Percentiles rank a stretch among this genome's conserved stretches.
phyloP scores from a whole-genome alignment of 2,888 invertebrate genomes.

The Melanophora roralis region DNA sequence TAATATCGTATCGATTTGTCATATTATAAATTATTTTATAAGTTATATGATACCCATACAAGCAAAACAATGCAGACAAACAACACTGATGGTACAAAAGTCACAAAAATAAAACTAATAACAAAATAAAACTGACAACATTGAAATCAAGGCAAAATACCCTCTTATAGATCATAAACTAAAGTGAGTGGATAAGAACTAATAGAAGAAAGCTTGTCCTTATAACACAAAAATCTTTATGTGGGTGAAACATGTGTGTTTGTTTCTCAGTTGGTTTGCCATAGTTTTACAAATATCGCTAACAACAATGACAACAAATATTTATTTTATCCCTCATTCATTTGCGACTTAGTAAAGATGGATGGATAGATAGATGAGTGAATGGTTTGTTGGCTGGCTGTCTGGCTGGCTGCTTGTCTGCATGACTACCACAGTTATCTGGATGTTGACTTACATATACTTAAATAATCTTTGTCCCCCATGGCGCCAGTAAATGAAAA shows the following conservation, averaged over 20 bases:
- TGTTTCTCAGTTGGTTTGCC: slow-evolving; percentile 24
- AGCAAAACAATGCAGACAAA: background rate
- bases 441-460: slow-evolving; percentile 28
- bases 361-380: background rate
- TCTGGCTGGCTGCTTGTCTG: background rate
- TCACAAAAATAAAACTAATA: background rate
- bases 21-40: slow-evolving; percentile 48
- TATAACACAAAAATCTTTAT: background rate
- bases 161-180: slow-evolving; percentile 38
- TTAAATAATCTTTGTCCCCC: slow-evolving; percentile 44
- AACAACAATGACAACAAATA: background rate
- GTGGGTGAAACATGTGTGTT: background rate
- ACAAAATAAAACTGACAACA: slow-evolving; percentile 1
- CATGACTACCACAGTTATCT: slow-evolving; percentile 31
- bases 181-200: slow-evolving; percentile 38
- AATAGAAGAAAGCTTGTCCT: slow-evolving; percentile 24
- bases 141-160: background rate
- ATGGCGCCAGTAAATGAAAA: slow-evolving; percentile 42
- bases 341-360: background rate
- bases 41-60: background rate
- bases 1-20: slow-evolving; percentile 56
- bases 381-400: too few species aligned
- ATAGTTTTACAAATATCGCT: slow-evolving; percentile 30
- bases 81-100: background rate
- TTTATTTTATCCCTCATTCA: slow-evolving; percentile 10